Base-by-base conservation (phyloP, 1,140 invertebrate species). In the Drosophila willistoni region DNA sequence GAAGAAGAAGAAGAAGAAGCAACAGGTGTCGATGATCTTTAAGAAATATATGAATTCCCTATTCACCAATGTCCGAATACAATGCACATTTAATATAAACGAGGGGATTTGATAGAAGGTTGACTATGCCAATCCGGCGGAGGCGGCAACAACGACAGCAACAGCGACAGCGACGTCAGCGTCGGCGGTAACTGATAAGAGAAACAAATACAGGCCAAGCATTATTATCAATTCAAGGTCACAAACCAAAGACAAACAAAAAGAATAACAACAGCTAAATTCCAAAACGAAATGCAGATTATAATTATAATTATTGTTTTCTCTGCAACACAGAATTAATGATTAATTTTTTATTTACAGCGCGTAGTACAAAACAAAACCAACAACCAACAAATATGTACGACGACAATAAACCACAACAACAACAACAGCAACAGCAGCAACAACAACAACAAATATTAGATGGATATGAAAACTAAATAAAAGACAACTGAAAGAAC, bases 271-370 rank as follows among this genome's bases (percentile, higher is more conserved):
- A 51, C 17, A 51, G 44, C 17, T 19, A 51, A 51, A 51, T 51
- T 51, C 17, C 44, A 51, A 51, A 22, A 12, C 17, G 19, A 51
- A 51, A 51, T 51, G 9, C 17, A 51, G 44, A 51, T 29, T 29
- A 29, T 51, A 51, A 51, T 51, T 19, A 51, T 22, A 51, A 51
- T 51, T 51, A 51, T 51, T 22, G 44, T 51, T 51, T 51, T 51
- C 17, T 51, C 44, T 51, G 12, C 17, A 9, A 51, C 69, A 64
- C 64, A 56, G 81, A 78, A 84, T 89, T 86, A 81, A 89, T 89
- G 71, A 84, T 76, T 80, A 71, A 89, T 89, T 69, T 80, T 67
- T 59, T 89, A 78, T 89, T 89, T 89, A 57, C 80, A 89, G 84
- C 84, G 77, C 77, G 73, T 80, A 86, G 67, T 69, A n/a, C 67